phyloP scores from a whole-genome alignment of 2,888 invertebrate species.

The Cerastis leucographa region DNA sequence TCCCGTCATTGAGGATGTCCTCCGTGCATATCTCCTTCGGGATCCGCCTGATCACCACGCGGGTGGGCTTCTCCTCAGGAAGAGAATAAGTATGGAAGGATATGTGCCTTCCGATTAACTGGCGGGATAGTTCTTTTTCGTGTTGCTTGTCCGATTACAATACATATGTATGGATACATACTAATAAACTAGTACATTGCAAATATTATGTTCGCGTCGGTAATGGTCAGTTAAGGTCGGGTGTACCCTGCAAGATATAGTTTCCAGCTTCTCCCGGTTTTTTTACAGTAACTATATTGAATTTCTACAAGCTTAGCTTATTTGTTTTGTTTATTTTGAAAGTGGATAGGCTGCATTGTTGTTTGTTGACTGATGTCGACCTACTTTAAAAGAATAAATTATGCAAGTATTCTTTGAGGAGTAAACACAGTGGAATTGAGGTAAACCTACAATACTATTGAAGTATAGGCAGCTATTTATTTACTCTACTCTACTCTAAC shows the following conservation, averaged over 20 bases:
- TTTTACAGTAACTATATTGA: neutral
- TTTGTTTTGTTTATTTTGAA: neutral
- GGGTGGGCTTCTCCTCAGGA: no score
- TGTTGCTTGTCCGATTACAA: conserved; percentile 29
- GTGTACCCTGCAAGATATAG: conserved; percentile 17
- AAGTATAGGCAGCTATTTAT: neutral
- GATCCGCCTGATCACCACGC: no score
- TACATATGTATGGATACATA: conserved; percentile 21
- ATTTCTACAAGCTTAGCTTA: neutral
- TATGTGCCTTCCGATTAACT: no score
- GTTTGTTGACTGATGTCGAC: neutral
- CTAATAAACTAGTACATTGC: conserved; percentile 42
- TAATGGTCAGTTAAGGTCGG: conserved; percentile 14
- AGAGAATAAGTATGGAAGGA: no score
- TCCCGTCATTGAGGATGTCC: no score
- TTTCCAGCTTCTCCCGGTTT: neutral
- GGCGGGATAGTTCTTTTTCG: no score
- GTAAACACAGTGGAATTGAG: neutral
- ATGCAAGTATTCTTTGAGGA: neutral
- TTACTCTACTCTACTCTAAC: no score
- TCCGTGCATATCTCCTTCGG: no score
- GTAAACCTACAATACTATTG: neutral
- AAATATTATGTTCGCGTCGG: conserved; percentile 40
- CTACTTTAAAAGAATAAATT: neutral
- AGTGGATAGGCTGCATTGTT: neutral